Evolutionary conservation across 2,888 invertebrate genomes (phyloP).

Genomic region (Drosophila neoperkinsi): DNA sequence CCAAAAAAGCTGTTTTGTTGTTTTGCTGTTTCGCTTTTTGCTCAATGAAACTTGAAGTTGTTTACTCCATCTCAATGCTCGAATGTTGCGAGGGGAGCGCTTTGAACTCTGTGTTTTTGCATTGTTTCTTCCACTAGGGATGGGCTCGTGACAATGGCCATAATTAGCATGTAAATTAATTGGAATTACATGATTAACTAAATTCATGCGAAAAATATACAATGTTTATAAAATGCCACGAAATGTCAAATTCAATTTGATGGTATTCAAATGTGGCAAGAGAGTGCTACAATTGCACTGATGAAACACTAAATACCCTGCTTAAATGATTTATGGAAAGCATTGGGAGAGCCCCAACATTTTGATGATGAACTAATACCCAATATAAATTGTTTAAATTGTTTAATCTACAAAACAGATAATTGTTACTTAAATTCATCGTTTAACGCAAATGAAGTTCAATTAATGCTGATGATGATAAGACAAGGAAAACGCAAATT

Average conservation of each 20-base stretch:
- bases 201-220: slow-evolving; percentile 22
- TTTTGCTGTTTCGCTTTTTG: slow-evolving; percentile 32
- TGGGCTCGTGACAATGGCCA: slow-evolving; percentile 45
- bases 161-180: slow-evolving; percentile 21
- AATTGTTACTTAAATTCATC: neutral
- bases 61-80: slow-evolving; percentile 22
- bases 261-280: neutral
- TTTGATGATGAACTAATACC: neutral
- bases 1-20: slow-evolving; percentile 56
- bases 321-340: neutral
- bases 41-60: slow-evolving; percentile 69
- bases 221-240: slow-evolving; percentile 16
- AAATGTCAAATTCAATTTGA: slow-evolving; percentile 6
- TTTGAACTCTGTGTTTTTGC: slow-evolving; percentile 59
- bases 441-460: neutral
- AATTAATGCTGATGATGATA: neutral
- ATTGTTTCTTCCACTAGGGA: slow-evolving; percentile 37
- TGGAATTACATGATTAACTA: slow-evolving; percentile 14
- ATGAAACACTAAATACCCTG: slow-evolving; percentile 1
- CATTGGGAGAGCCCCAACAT: neutral
- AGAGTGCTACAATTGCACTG: neutral
- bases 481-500: neutral
- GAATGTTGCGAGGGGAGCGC: slow-evolving; percentile 44
- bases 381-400: neutral
- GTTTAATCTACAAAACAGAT: neutral